These are phyloP conservation scores for Lepilemur septentrionalis DNA, from an alignment of 2,797 vertebrate species.

Conservation along the genomic window DNA sequence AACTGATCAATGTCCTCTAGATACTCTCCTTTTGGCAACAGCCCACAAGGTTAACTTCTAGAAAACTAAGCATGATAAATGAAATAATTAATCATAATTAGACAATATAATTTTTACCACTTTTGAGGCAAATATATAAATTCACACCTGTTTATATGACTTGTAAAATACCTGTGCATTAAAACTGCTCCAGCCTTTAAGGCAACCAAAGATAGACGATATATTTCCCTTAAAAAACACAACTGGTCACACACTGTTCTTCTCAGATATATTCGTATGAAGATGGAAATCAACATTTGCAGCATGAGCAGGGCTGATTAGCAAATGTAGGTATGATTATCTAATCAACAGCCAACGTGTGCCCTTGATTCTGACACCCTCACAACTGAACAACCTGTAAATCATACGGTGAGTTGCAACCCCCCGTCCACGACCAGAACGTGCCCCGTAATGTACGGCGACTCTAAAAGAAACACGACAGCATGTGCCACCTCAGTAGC, in stretches of 20 bases:
- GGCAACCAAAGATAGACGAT: background rate
- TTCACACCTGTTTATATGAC: background rate
- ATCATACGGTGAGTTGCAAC: slow-evolving; percentile 89
- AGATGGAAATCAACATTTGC: background rate
- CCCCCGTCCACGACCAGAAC: slow-evolving; percentile 94
- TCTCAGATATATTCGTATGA: background rate
- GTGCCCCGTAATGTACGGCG: slow-evolving; percentile 93
- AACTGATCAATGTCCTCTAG: background rate
- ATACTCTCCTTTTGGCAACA: slow-evolving; percentile 32
- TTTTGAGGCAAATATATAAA: slow-evolving; percentile 23
- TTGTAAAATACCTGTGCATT: background rate
- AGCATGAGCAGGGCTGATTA: background rate
- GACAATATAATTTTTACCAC: background rate
- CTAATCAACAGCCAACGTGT: background rate
- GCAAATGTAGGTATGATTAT: background rate
- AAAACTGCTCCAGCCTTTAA: background rate
- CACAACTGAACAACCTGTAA: background rate
- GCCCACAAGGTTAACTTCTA: background rate
- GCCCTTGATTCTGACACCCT: slow-evolving; percentile 6
- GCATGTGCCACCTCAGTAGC: slow-evolving; percentile 91
- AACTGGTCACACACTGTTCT: background rate
- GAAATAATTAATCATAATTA: slow-evolving; percentile 18
- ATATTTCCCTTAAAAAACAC: background rate
- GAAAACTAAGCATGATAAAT: slow-evolving; percentile 15
- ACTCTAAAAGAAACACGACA: slow-evolving; percentile 92